These are phyloP conservation scores for Dynastes maya DNA, from an alignment of 2,888 invertebrate species.

Conservation along the genomic window DNA sequence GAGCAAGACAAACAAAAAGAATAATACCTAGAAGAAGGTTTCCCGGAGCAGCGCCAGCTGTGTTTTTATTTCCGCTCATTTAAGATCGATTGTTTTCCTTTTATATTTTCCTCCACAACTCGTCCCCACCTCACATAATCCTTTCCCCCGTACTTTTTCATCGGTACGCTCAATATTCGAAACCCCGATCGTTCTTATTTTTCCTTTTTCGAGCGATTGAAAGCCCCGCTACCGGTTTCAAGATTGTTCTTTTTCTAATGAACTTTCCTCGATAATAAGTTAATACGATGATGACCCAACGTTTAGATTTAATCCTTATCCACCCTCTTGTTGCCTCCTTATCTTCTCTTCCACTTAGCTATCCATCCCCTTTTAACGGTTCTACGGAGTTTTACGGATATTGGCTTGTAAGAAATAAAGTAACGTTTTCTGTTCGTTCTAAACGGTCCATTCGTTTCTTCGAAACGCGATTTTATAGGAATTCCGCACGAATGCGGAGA, in stretches of 20 bases:
- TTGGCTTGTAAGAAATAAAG: neutral
- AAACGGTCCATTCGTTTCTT: neutral
- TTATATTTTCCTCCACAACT: conserved; percentile 7
- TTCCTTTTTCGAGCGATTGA: too few species aligned
- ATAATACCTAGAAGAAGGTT: neutral
- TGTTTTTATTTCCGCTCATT: conserved; percentile 44
- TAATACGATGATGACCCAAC: neutral
- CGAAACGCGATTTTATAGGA: too few species aligned
- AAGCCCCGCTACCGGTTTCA: neutral
- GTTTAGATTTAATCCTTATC: conserved; percentile 19
- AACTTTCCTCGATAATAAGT: conserved; percentile 39
- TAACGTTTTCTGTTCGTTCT: neutral
- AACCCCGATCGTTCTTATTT: too few species aligned
- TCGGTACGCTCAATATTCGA: too few species aligned
- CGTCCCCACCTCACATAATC: conserved; percentile 1
- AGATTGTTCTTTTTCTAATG: conserved; percentile 42
- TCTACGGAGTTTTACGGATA: conserved; percentile 1
- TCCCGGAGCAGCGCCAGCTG: conserved; percentile 21
- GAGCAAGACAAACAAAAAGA: too few species aligned
- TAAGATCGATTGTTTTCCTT: conserved; percentile 39
- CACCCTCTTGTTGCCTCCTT: neutral
- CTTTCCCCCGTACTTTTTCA: neutral
- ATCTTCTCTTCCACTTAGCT: neutral
- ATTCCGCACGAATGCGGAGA: too few species aligned
- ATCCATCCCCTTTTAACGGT: neutral